These are phyloP conservation scores for Thaumetopoea pityocampa DNA, from an alignment of 1,140 invertebrate genomes.

Conservation along the genomic window DNA sequence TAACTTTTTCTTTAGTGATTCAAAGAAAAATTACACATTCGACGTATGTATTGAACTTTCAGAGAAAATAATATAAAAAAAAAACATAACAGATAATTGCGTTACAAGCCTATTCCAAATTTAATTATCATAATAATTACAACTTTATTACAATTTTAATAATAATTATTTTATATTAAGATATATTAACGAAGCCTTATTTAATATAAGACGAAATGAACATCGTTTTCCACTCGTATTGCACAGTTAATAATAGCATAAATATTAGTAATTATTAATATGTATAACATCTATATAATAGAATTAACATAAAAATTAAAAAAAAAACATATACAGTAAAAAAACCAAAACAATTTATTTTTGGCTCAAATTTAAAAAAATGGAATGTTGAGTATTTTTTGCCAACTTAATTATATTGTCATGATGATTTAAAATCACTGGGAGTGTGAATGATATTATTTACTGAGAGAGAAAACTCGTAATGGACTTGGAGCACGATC, in stretches of 20 bases:
- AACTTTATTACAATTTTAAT: conserved; percentile 67
- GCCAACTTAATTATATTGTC: conserved; percentile 22
- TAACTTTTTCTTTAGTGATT: conserved; percentile 48
- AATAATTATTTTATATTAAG: conserved; percentile 53
- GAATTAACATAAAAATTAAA: conserved; percentile 41
- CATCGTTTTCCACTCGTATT: conserved; percentile 58
- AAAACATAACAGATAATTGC: conserved; percentile 60
- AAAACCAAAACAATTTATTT: conserved; percentile 27
- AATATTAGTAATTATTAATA: conserved; percentile 51
- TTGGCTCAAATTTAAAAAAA: conserved; percentile 34
- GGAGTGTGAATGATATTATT: too few relatives aligned
- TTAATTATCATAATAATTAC: conserved; percentile 63
- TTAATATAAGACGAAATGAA: conserved; percentile 46
- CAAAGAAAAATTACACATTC: conserved; percentile 39
- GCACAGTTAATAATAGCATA: conserved; percentile 61
- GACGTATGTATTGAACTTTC: conserved; percentile 23
- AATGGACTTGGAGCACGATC: too few relatives aligned
- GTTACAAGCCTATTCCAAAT: conserved; percentile 60
- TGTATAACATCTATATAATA: conserved; percentile 44
- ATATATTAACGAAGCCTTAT: conserved; percentile 61
- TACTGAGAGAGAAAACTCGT: too few relatives aligned
- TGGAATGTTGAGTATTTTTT: conserved; percentile 47
- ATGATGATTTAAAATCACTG: conserved; percentile 20
- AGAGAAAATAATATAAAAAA: conserved; percentile 38
- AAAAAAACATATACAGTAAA: conserved; percentile 20